Evolutionary conservation across 2,888 invertebrate species (phyloP).

Genomic region (Leptinotarsa rubiginosa): DNA sequence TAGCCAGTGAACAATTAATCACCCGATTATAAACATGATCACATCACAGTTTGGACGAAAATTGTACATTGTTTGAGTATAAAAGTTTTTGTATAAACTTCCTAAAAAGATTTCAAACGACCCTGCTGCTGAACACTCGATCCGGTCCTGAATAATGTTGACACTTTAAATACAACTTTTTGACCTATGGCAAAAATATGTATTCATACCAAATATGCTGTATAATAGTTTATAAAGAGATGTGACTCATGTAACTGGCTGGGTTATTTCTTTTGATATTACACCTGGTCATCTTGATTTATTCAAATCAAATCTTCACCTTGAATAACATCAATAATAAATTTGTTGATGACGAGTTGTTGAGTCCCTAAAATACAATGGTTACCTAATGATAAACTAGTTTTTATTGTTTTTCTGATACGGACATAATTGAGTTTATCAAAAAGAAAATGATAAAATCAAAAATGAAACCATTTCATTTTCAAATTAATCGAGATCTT

Average conservation of each 20-base stretch:
- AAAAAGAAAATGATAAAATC: no score
- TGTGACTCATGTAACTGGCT: background rate
- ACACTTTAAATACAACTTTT: background rate
- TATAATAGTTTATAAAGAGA: constrained; percentile 2
- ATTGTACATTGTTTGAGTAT: no score
- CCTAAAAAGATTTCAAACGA: no score
- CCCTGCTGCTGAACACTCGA: no score
- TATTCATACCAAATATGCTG: constrained; percentile 5
- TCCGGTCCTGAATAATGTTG: constrained; percentile 3
- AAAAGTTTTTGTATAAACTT: no score
- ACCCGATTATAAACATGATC: no score
- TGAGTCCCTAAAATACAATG: background rate
- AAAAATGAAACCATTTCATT: no score
- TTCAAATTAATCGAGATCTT: no score
- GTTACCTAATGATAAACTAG: background rate
- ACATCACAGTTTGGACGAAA: no score
- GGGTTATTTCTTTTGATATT: constrained; percentile 4
- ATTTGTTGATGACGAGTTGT: background rate
- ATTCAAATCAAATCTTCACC: constrained; percentile 11
- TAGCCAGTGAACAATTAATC: no score
- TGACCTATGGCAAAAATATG: constrained; percentile 2
- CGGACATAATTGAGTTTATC: background rate
- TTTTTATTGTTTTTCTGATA: background rate
- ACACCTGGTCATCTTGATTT: constrained; percentile 3
- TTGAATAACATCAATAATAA: background rate